Evolutionary conservation across 2,797 vertebrate genomes (phyloP), one percentile per base, ranked within the genome.

Genomic region (Phrynocephalus forsythii): DNA sequence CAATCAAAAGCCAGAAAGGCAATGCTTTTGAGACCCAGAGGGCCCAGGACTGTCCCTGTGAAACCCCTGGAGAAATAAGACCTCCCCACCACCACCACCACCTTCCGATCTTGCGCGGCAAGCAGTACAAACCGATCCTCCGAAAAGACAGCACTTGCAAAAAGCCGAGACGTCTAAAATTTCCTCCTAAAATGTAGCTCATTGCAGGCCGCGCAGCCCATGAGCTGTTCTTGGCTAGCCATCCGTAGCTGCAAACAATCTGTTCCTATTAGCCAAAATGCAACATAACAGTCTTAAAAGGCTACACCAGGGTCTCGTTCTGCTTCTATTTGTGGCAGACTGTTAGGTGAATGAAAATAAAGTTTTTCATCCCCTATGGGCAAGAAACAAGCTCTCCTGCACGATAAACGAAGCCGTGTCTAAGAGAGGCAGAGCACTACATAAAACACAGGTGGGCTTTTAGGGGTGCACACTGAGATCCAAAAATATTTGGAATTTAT

Each of bases 271-370:
- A 83, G 72, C 30, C 38, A 68, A 82, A 82, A 77, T 67, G 56
- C n/a, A 76, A 68, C 60, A 15, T 28, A 38, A 52, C 60, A 56
- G 15, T 75, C 71, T 52, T 52, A 56, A 44, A 84, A 16, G 24
- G 38, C 44, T 68, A n/a, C n/a, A 76, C 44, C 38, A 3, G 22
- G 44, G 56, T 63, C n/a, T 77, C 71, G 28, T 52, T 76, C 38
- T 73, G 79, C 81, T 86, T 75, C 79, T 82, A 76, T 87, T 75
- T 68, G 79, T 50, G 30, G 72, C 22, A 68, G 24, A 44, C 63
- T n/a, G 67, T 48, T 13, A 69, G 63, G 63, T 26, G 73, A 81
- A 81, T n/a, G 9, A 30, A 72, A 28, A n/a, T 30, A 26, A 28
- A 10, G 18, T 20, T 63, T 16, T 9, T 68, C 33, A 56, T 56